Conservation (phyloP, 2,797 vertebrate species). For the Orestias chungarensis region DNA sequence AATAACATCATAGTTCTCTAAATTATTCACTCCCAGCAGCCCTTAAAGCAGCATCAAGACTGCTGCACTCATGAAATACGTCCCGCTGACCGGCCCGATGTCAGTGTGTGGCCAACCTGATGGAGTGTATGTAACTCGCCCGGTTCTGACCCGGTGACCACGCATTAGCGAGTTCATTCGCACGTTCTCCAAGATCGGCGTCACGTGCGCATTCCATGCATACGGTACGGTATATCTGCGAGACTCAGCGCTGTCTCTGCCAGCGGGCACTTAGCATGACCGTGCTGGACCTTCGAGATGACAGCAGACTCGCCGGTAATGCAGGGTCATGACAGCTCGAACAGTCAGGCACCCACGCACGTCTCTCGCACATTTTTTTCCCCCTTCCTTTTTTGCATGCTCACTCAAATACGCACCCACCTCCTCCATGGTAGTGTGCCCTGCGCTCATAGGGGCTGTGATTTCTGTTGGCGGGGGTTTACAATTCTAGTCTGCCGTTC, state of each 20-base stretch:
- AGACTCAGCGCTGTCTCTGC: conserved; percentile 3
- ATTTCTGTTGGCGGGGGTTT: conserved; percentile 39
- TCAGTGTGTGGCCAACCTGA: conserved; percentile 8
- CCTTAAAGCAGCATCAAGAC: conserved; percentile 1
- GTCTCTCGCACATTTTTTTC: neutral
- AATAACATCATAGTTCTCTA: neutral
- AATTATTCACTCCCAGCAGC: conserved; percentile 2
- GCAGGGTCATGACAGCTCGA: conserved; percentile 33
- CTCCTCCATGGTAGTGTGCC: conserved; percentile 24
- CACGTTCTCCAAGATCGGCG: conserved; percentile 4
- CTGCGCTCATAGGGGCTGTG: conserved; percentile 42
- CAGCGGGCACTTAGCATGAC: conserved; percentile 2
- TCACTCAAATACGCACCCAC: conserved; percentile 18
- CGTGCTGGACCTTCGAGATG: conserved; percentile 8
- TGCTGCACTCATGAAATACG: conserved; percentile 2
- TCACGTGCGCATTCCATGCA: conserved; percentile 2
- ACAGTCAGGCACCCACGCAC: conserved; percentile 27
- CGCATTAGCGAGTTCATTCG: neutral
- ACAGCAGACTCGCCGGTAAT: conserved; percentile 18
- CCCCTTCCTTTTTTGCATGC: neutral
- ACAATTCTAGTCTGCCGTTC: neutral
- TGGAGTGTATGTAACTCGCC: conserved; percentile 14
- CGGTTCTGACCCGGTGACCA: conserved; percentile 24
- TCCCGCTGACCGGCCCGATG: neutral
- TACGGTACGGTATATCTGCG: conserved; percentile 12